Percentiles rank a stretch among this genome's conserved stretches.
These are phyloP conservation scores for Carassius gibelio DNA, from an alignment of 2,113 vertebrate genomes.

Conservation along the genomic window DNA sequence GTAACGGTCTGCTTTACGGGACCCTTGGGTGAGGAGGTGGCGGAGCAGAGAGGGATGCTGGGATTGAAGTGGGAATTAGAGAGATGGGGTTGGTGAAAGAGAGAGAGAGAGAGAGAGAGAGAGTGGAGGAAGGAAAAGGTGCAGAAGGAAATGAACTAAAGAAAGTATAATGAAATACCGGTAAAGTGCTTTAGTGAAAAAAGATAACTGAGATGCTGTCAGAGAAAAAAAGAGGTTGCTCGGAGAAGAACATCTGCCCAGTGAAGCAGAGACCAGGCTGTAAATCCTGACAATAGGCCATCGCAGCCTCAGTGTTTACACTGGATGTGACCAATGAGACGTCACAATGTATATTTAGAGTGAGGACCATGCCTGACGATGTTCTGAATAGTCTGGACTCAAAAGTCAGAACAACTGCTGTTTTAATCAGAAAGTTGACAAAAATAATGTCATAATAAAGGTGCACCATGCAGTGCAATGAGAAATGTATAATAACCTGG, in stretches of 20 bases:
- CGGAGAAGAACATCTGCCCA: not conserved
- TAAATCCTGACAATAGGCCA: conserved; percentile 23
- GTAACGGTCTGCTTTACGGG: conserved; percentile 46
- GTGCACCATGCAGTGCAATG: not conserved
- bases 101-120: not conserved
- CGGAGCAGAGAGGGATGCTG: conserved; percentile 36
- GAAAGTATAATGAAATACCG: not conserved
- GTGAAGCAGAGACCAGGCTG: not conserved
- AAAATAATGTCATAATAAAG: not conserved
- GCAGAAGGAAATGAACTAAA: conserved; percentile 1
- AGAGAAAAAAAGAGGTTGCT: not conserved
- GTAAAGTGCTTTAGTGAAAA: conserved; percentile 14
- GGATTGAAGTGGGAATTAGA: conserved; percentile 31
- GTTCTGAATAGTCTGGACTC: not conserved
- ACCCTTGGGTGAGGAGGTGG: conserved; percentile 43
- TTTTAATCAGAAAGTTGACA: not conserved
- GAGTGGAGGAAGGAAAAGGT: not conserved
- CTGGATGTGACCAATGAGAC: not conserved
- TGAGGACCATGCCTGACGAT: not conserved
- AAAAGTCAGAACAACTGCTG: not conserved
- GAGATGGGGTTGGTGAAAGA: conserved; percentile 3
- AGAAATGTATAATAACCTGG: not conserved
- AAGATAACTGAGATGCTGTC: conserved; percentile 4
- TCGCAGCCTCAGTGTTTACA: not conserved
- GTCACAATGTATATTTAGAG: not conserved